Evolutionary conservation across 92 coral and sea anemone genomes (phyloP).

Genomic region (Virgularia gustaviana): DNA sequence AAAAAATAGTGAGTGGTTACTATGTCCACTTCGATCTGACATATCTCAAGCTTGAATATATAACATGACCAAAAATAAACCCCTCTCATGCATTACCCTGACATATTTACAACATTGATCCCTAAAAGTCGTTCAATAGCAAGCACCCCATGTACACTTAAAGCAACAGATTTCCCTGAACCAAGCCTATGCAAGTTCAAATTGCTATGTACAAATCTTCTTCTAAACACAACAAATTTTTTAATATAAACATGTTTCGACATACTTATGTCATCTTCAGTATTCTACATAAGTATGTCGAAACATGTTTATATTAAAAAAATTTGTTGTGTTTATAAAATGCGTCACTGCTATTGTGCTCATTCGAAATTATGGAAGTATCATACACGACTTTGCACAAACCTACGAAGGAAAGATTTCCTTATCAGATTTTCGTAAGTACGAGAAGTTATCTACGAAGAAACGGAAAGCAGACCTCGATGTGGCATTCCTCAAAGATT

Average conservation of each 20-base stretch:
- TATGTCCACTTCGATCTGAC: not conserved
- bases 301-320: too few species aligned
- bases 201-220: too few species aligned
- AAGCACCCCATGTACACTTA: not conserved
- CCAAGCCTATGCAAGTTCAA: not conserved
- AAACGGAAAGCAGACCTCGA: slow-evolving; percentile 24
- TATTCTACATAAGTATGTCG: too few species aligned
- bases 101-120: not conserved
- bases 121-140: not conserved
- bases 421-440: not conserved
- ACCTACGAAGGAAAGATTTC: slow-evolving; percentile 11
- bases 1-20: not conserved
- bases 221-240: too few species aligned
- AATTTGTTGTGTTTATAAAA: too few species aligned
- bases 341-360: too few species aligned
- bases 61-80: too few species aligned
- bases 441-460: not conserved
- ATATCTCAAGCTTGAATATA: too few species aligned
- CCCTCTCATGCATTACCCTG: not conserved
- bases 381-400: slow-evolving; percentile 30
- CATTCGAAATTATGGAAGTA: too few species aligned
- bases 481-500: slow-evolving; percentile 22
- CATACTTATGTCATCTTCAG: too few species aligned
- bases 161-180: not conserved
- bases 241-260: too few species aligned